These are phyloP conservation scores for Troides oblongomaculatus DNA, from an alignment of 2,888 invertebrate species.

Conservation along the genomic window DNA sequence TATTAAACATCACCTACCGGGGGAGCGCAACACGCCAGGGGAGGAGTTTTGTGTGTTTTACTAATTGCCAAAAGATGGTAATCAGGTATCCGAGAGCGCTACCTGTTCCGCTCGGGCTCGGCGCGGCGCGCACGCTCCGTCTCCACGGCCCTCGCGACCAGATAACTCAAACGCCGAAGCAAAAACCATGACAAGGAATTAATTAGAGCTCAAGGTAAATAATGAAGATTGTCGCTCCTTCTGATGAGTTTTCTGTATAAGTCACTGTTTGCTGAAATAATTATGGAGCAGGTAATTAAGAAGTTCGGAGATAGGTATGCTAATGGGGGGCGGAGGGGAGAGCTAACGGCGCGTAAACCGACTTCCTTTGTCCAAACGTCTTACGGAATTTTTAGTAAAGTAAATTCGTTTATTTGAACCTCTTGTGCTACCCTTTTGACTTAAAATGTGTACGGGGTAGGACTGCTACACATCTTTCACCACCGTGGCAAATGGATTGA, in stretches of 20 bases:
- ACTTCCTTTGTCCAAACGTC: constrained; percentile 35
- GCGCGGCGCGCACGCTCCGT: constrained; percentile 38
- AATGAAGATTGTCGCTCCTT: constrained; percentile 77
- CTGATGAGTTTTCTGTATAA: constrained; percentile 73
- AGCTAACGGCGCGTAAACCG: constrained; percentile 59
- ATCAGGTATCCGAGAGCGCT: constrained; percentile 70
- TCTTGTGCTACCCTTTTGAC: too few relatives aligned
- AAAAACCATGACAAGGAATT: constrained; percentile 82
- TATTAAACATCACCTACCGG: constrained; percentile 79
- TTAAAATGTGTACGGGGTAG: too few relatives aligned
- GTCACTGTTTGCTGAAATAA: constrained; percentile 60
- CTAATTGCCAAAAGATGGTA: constrained; percentile 83
- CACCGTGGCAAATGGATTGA: too few relatives aligned
- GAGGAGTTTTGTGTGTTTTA: constrained; percentile 83
- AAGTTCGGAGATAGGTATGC: constrained; percentile 57
- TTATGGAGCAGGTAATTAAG: constrained; percentile 74
- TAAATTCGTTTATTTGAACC: too few relatives aligned
- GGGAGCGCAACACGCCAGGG: constrained; percentile 76
- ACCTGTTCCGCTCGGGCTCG: constrained; percentile 46
- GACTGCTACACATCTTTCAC: too few relatives aligned
- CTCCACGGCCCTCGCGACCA: constrained; percentile 57
- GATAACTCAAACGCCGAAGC: constrained; percentile 76
- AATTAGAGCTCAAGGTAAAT: constrained; percentile 79
- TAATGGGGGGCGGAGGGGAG: constrained; percentile 41
- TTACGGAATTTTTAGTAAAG: constrained; percentile 19